Conservation (phyloP, 2,797 vertebrate genomes). For the Xiphorhynchus erythropygius region DNA sequence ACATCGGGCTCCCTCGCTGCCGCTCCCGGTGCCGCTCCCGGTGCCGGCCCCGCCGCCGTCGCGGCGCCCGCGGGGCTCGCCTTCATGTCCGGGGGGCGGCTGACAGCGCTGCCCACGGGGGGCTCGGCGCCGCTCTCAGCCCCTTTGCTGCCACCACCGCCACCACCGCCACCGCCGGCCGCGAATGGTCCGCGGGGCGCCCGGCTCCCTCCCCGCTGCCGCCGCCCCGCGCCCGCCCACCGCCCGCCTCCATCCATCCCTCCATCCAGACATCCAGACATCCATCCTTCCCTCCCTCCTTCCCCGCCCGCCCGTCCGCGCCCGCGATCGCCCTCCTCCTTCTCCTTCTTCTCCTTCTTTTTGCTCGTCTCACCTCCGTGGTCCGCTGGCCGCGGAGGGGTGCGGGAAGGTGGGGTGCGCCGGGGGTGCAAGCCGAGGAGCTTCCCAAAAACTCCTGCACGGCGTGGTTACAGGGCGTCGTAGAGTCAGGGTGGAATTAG, state of each 20-base stretch:
- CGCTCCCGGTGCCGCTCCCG: neutral
- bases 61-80: neutral
- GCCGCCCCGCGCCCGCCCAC: neutral
- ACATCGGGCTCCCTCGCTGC: neutral
- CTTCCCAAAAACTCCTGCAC: neutral
- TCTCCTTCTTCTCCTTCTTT: neutral
- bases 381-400: too few species aligned
- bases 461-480: neutral
- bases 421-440: neutral
- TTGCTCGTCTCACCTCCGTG: neutral
- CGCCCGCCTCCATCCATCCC: neutral
- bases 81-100: conserved; percentile 28
- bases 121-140: neutral
- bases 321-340: neutral
- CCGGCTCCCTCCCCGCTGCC: neutral
- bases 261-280: neutral
- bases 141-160: neutral
- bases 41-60: neutral
- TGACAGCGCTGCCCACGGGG: conserved; percentile 42
- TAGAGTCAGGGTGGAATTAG: neutral
- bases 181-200: conserved; percentile 39
- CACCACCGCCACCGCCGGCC: neutral
- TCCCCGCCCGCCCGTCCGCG: neutral
- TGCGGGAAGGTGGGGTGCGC: neutral
- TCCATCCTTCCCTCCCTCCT: neutral